Base-by-base conservation (phyloP, 1,140 invertebrate genomes). In the Papilio machaon region DNA sequence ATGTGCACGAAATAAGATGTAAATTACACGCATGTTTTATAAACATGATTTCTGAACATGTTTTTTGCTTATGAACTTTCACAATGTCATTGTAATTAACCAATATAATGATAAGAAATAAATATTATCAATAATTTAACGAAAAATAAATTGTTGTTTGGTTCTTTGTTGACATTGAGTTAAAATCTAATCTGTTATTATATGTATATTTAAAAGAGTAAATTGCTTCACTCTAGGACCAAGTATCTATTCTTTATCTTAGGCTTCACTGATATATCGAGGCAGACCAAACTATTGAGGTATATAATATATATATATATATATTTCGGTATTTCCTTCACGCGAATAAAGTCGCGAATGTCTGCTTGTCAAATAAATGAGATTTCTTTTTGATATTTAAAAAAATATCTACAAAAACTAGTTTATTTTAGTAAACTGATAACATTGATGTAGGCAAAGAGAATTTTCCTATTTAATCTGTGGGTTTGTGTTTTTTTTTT, bases 41-140 rank as follows among this genome's bases (percentile, higher is more conserved):
- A 64, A 30, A 64, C 60, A 64, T 35, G 5, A 64, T 64, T 64
- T 64, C 60, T 0, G 23, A 35, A 64, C 23, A 30, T 64, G 23
- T 64, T 64, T 64, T 64, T 64, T 64, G 5, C 60, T 30, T 30
- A 30, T 64, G 19, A 13, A 64, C 23, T 64, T 13, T 64, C 23
- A 64, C 23, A 64, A 64, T 30, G 60, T 64, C 60, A 64, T 64
- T 64, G 23, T 35, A 64, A 64, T 64, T 64, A 64, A 64, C 2
- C 54, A 10, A 52, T 52, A 52, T 13, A 64, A 64, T 64, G 60
- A 64, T 64, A 64, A 64, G 10, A 23, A 35, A 64, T 9, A 23
- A 35, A 64, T 9, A 30, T 64, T 64, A 64, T 30, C 60, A 35
- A 64, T 23, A 11, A 64, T 64, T 23, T 23, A 52, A 58, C 1